Percentiles rank a stretch among this genome's conserved stretches.
These are phyloP conservation scores for Cecropterus lyciades DNA, from an alignment of 1,140 invertebrate genomes.

Conservation along the genomic window DNA sequence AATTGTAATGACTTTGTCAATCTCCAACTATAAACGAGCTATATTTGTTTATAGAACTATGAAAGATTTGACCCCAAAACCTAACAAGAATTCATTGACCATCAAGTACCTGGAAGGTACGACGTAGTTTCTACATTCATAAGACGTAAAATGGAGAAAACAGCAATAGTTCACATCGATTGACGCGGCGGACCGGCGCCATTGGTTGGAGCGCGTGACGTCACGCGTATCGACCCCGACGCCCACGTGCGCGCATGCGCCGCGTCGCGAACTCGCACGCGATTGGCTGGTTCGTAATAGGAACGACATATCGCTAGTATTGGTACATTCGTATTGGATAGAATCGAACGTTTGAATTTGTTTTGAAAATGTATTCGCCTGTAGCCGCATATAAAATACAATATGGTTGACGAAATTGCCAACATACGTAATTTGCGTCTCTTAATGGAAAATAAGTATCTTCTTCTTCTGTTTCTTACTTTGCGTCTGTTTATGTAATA, in stretches of 20 bases:
- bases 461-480: too few species aligned
- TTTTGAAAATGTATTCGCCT: slow-evolving; percentile 45
- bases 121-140: slow-evolving; percentile 17
- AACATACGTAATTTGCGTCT: background rate
- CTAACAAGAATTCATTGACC: background rate
- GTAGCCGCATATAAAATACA: slow-evolving; percentile 1
- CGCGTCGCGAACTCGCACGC: slow-evolving; percentile 40
- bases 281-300: slow-evolving; percentile 52
- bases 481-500: too few species aligned
- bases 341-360: slow-evolving; percentile 37
- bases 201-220: slow-evolving; percentile 74
- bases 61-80: background rate
- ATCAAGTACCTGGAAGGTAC: background rate
- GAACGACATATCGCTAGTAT: slow-evolving; percentile 31
- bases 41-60: background rate
- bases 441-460: background rate
- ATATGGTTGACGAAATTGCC: slow-evolving; percentile 2
- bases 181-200: slow-evolving; percentile 69
- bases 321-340: slow-evolving; percentile 10
- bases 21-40: too few species aligned
- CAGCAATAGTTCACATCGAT: slow-evolving; percentile 70
- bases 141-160: slow-evolving; percentile 25
- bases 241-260: slow-evolving; percentile 76
- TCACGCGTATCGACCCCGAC: slow-evolving; percentile 75
- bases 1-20: too few species aligned